Evolutionary conservation across 2,113 vertebrate species (phyloP), one percentile per base, ranked within the genome.

Genomic region (Tragelaphus scriptus): DNA sequence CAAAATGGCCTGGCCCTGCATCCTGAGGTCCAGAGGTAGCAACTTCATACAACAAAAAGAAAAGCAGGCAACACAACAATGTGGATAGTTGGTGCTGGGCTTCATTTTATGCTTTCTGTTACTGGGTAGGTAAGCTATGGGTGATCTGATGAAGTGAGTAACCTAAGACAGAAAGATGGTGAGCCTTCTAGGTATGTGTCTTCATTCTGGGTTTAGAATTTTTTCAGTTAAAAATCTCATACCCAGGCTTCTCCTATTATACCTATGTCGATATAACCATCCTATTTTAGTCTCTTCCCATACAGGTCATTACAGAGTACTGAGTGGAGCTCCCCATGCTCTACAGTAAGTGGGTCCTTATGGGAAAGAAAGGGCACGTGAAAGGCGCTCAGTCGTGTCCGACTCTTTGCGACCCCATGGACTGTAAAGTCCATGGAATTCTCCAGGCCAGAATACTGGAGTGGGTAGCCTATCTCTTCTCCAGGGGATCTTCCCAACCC

Each of bases 321-420:
- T 81, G 49, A 81, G 79, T 26, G 53, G 9, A 12, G 49, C 10
- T 53, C 30, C 79, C 79, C 32, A 44, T 17, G 28, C 47, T 81
- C 19, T 19, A 51, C 10, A 81, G 9, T 81, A 51, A 40, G 19
- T 71, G 1, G 2, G n/a, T 71, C 65, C n/a, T 21, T 36, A 36
- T 5, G 65, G 21, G 65, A 71, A 71, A 71, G 65, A 71, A 36
- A 71, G n/a, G n/a, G 65, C 11, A 68, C 5, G 17, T 3, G 32
- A 71, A 68, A 71, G 65, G 36, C 65, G 11, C 17, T 71, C n/a
- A 36, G 65, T 36, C n/a, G 0, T 36, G 65, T 71, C 65, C 1
- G 0, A 36, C n/a, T 36, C 65, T 71, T 36, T 21, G 65, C 2
- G 0, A 71, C n/a, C n/a, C 17, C n/a, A 36, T 10, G n/a, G n/a